Evolutionary conservation across 2,888 invertebrate genomes (phyloP), one percentile per base, ranked within the genome.

Genomic region (Allolobophora icterica): DNA sequence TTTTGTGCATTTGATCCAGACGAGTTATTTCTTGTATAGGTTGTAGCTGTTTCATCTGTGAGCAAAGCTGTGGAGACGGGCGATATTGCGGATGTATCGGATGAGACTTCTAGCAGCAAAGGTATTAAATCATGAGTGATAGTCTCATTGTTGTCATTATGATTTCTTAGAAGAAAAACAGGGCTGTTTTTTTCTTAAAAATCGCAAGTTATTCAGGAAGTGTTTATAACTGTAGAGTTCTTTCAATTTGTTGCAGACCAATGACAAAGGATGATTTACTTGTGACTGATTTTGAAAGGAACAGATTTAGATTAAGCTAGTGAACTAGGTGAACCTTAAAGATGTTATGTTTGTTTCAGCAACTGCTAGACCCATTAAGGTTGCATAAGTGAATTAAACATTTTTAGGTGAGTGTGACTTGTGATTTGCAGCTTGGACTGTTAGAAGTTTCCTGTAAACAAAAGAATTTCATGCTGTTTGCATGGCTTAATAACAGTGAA

Each of bases 41-140:
- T 87, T 87, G 87, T 87, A n/a, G 35, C 87, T 21, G 87, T 87
- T 87, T 87, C 87, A 35, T 87, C 87, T 35, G 87, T 87, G 87
- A 87, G 87, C 87, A 87, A 87, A 24, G 87, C 87, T 38, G 87
- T 87, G 35, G 87, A 87, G 87, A 87, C 87, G 34, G 87, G 35
- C 17, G 87, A 87, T 87, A 87, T 87, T 34, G 15, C 87, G 35
- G 87, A 87, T 87, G 38, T 13, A 87, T 34, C 87, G 21, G 87
- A 87, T 34, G 87, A 87, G 0, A 34, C 34, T 34, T 6, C 87
- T 87, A 87, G 38, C 38, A 35, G 35, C 87, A 87, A 87, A 87
- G 87, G 87, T 87, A 71, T 71, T 71, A 13, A 71, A 71, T 71
- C n/a, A 71, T 71, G 71, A 71, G 8, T n/a, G 71, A 6, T 71